These are phyloP conservation scores for Xestia sexstrigata DNA, from an alignment of 2,888 invertebrate species.

Conservation along the genomic window DNA sequence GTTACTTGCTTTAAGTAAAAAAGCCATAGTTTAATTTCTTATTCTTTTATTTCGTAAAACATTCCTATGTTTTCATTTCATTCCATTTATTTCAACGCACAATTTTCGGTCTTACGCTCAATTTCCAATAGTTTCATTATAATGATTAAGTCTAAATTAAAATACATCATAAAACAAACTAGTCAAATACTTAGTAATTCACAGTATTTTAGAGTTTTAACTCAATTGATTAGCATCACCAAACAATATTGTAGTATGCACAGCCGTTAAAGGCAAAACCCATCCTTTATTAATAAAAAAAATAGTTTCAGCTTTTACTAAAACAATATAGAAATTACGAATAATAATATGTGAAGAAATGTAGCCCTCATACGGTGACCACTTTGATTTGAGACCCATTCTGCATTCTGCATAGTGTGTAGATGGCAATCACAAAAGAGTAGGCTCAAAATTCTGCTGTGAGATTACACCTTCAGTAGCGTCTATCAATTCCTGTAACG, in stretches of 20 bases:
- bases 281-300: conserved; percentile 26
- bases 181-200: conserved; percentile 47
- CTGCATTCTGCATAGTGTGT: neutral
- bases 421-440: neutral
- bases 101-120: conserved; percentile 40
- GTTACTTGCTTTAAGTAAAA: too few relatives aligned
- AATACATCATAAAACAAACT: conserved; percentile 49
- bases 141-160: conserved; percentile 51
- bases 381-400: neutral
- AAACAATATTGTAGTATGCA: conserved; percentile 50
- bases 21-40: neutral
- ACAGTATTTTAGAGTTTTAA: conserved; percentile 51
- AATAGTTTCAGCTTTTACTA: conserved; percentile 45
- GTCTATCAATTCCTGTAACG: neutral
- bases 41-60: conserved; percentile 23
- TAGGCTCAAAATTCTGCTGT: neutral
- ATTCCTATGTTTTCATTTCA: conserved; percentile 43
- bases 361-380: neutral
- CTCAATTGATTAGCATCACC: conserved; percentile 63
- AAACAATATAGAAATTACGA: conserved; percentile 47
- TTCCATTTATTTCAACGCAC: conserved; percentile 48
- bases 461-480: neutral
- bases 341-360: conserved; percentile 5
- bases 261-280: conserved; percentile 30
- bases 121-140: conserved; percentile 21